Percentiles rank a stretch among this genome's conserved stretches.
phyloP scores from a whole-genome alignment of 2,797 vertebrate genomes.

The Mastacembelus armatus region DNA sequence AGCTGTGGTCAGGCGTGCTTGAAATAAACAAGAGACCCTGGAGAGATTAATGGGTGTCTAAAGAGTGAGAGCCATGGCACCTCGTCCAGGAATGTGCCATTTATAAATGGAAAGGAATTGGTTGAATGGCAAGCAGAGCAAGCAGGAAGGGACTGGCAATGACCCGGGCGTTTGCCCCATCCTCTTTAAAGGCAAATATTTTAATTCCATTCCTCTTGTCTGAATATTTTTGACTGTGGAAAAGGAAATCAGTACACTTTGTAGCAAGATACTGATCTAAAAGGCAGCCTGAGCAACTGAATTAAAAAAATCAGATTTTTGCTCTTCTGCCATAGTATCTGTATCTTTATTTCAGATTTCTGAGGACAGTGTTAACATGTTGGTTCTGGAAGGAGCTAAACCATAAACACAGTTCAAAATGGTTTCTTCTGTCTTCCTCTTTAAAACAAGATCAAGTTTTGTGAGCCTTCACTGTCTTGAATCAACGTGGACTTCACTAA shows the following conservation, averaged over 20 bases:
- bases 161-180: conserved; percentile 71
- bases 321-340: background rate
- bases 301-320: background rate
- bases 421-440: conserved; percentile 6
- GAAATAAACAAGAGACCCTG: conserved; percentile 87
- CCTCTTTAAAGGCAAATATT: conserved; percentile 73
- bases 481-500: background rate
- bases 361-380: conserved; percentile 5
- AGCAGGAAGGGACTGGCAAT: conserved; percentile 82
- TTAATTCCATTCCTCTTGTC: conserved; percentile 62
- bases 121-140: conserved; percentile 73
- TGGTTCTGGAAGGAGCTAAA: background rate
- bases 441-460: conserved; percentile 8
- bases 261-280: conserved; percentile 1
- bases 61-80: conserved; percentile 88
- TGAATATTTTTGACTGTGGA: conserved; percentile 36
- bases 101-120: conserved; percentile 89
- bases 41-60: conserved; percentile 92
- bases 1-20: conserved; percentile 88
- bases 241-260: conserved; percentile 2
- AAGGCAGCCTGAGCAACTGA: background rate
- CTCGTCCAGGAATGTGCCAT: conserved; percentile 86
- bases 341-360: background rate
- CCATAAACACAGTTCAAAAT: conserved; percentile 8
- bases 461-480: background rate